These are phyloP conservation scores for Styela plicata DNA, from an alignment of 23 tunicate genomes.

Conservation along the genomic window DNA sequence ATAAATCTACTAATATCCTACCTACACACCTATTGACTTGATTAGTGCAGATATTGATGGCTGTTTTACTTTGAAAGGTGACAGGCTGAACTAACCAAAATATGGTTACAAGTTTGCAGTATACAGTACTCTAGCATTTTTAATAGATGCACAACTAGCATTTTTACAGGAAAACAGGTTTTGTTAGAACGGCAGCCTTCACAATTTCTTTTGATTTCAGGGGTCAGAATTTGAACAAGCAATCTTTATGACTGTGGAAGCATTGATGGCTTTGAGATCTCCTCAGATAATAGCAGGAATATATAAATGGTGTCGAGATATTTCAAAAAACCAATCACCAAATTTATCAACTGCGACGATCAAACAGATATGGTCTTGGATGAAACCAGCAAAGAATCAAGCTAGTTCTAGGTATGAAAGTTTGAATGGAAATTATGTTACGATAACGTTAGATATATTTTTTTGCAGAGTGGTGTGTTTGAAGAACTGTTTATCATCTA, in stretches of 20 bases:
- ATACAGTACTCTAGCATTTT: no score
- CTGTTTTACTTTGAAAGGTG: no score
- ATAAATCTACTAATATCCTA: no score
- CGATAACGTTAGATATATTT: no score
- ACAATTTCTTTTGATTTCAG: slow-evolving; percentile 36
- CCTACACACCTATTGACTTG: no score
- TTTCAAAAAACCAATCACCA: slow-evolving; percentile 30
- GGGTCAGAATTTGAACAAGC: slow-evolving; percentile 85
- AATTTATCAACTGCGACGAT: background rate
- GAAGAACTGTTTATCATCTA: background rate
- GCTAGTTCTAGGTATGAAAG: slow-evolving; percentile 4
- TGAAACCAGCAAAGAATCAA: slow-evolving; percentile 66
- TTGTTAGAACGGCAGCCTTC: no score
- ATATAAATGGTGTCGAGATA: slow-evolving; percentile 69
- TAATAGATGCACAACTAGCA: no score
- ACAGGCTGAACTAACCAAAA: no score
- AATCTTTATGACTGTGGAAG: slow-evolving; percentile 74
- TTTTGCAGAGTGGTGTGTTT: background rate
- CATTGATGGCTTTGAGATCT: slow-evolving; percentile 45
- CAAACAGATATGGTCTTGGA: slow-evolving; percentile 78
- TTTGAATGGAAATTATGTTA: no score
- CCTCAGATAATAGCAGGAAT: slow-evolving; percentile 73
- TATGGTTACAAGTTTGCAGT: no score
- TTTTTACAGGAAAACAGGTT: no score
- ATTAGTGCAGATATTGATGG: no score